A percentile compares a stretch with the other conserved stretches of the same genome.
Evolutionary conservation across 2,113 vertebrate genomes (phyloP).

Genomic region (Seriola quinqueradiata): DNA sequence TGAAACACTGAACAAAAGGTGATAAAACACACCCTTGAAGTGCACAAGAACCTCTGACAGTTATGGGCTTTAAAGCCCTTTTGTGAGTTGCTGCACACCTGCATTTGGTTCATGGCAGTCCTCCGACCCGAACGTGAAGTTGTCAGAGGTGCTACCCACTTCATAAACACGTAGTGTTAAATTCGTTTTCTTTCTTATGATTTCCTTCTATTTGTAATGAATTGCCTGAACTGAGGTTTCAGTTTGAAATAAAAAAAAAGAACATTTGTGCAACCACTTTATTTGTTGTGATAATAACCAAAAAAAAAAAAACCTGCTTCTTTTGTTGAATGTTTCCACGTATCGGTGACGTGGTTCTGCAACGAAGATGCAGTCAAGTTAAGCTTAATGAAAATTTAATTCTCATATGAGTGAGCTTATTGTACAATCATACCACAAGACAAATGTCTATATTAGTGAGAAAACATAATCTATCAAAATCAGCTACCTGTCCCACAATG

Average conservation of each 20-base stretch:
- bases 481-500: neutral
- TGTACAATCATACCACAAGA: no score
- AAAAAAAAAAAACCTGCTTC: no score
- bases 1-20: constrained; percentile 33
- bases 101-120: neutral
- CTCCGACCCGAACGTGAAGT: neutral
- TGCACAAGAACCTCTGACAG: neutral
- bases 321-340: no score
- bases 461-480: neutral
- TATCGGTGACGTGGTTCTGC: neutral
- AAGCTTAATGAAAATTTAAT: no score
- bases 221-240: neutral
- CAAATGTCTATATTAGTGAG: no score
- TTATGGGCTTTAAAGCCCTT: neutral
- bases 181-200: neutral
- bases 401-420: no score
- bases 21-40: constrained; percentile 37
- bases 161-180: neutral
- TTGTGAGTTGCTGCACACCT: neutral
- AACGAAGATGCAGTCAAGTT: neutral
- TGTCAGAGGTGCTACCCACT: neutral
- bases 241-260: neutral
- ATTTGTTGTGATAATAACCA: no score
- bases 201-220: neutral
- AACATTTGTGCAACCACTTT: no score